These are phyloP conservation scores for Ageneiosus marmoratus DNA, from an alignment of 2,113 vertebrate genomes.

Conservation along the genomic window DNA sequence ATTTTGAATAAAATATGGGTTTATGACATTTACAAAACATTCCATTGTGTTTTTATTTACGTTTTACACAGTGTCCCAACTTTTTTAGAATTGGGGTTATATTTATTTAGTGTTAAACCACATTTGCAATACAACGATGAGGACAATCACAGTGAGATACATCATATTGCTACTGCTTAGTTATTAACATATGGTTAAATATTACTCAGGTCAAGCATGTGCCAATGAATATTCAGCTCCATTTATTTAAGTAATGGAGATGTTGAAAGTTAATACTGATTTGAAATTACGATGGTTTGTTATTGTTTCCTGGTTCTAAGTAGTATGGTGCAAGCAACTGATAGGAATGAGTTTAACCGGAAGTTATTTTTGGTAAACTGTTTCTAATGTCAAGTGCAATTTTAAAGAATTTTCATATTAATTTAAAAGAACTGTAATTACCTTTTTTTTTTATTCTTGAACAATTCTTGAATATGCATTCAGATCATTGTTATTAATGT, in stretches of 20 bases:
- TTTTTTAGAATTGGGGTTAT: too few species aligned
- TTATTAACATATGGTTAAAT: slow-evolving; percentile 26
- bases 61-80: too few species aligned
- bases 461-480: slow-evolving; percentile 36
- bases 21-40: too few species aligned
- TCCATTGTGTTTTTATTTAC: too few species aligned
- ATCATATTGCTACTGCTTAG: slow-evolving; percentile 10
- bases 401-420: slow-evolving; percentile 39
- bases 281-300: slow-evolving; percentile 9
- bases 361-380: background rate
- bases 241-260: background rate
- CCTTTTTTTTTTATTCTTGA: slow-evolving; percentile 25
- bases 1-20: too few species aligned
- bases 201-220: slow-evolving; percentile 34
- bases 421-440: slow-evolving; percentile 38
- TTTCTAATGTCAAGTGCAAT: slow-evolving; percentile 51
- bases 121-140: slow-evolving; percentile 28
- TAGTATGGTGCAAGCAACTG: slow-evolving; percentile 14
- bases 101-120: slow-evolving; percentile 24
- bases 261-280: background rate
- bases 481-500: slow-evolving; percentile 21
- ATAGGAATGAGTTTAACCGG: slow-evolving; percentile 7
- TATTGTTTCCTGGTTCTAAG: slow-evolving; percentile 25
- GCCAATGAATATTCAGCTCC: slow-evolving; percentile 33
- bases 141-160: slow-evolving; percentile 24